These are phyloP conservation scores for Mastomys coucha DNA, from an alignment of 2,113 vertebrate genomes.

Conservation along the genomic window DNA sequence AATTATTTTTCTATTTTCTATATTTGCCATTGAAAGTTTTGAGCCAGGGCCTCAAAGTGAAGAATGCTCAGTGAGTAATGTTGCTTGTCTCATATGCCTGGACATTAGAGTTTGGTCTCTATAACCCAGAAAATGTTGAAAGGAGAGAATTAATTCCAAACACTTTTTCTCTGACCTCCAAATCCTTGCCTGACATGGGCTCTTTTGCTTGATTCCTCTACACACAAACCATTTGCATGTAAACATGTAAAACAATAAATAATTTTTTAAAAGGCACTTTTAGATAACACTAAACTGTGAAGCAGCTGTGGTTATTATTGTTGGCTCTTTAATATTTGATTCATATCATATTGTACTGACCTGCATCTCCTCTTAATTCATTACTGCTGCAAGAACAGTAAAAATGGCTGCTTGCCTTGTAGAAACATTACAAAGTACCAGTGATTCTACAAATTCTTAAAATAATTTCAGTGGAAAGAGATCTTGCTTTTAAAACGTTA, in stretches of 20 bases:
- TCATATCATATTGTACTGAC: not conserved
- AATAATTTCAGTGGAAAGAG: not conserved
- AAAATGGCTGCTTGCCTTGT: not conserved
- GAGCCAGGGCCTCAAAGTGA: not conserved
- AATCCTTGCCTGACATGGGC: not conserved
- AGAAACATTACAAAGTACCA: not conserved
- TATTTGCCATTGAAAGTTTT: not conserved
- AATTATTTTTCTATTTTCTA: not conserved
- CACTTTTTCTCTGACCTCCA: not conserved
- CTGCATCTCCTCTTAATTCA: not conserved
- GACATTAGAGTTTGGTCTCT: not conserved
- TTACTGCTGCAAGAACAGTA: not conserved
- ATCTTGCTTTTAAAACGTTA: slow-evolving; percentile 3
- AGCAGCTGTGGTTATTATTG: not conserved
- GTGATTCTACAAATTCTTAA: not conserved
- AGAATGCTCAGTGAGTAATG: not conserved
- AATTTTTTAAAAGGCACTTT: too few relatives aligned
- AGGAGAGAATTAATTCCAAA: not conserved
- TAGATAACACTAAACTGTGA: too few relatives aligned
- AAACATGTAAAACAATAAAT: not conserved
- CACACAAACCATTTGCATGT: not conserved
- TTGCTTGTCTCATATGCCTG: not conserved
- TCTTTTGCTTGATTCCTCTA: not conserved
- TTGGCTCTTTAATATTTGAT: not conserved
- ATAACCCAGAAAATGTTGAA: not conserved